A percentile compares a stretch with the other conserved stretches of the same genome.
Conservation (phyloP, 2,888 invertebrate species). For the Blastobasis adustella region DNA sequence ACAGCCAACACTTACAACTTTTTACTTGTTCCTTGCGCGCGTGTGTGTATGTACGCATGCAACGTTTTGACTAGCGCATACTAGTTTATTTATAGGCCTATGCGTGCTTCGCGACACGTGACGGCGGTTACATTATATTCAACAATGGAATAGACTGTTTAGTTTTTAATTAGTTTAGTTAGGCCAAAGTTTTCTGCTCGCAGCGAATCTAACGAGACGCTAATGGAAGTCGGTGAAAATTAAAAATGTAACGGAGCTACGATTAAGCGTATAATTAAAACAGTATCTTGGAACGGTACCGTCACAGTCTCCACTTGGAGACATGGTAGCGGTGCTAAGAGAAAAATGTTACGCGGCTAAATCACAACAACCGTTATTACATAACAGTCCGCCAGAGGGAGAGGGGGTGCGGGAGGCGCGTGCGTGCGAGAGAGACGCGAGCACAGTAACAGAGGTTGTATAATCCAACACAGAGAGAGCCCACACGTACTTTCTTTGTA, state of each 20-base stretch:
- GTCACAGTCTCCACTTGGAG: slow-evolving; percentile 20
- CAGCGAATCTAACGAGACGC: background rate
- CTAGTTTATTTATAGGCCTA: slow-evolving; percentile 55
- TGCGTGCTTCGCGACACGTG: slow-evolving; percentile 21
- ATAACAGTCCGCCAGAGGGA: slow-evolving; percentile 59
- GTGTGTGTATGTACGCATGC: slow-evolving; percentile 44
- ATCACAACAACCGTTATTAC: slow-evolving; percentile 71
- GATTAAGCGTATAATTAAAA: background rate
- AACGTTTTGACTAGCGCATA: slow-evolving; percentile 51
- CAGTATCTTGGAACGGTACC: background rate
- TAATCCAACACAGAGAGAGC: slow-evolving; percentile 71
- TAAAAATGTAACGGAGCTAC: too few relatives aligned
- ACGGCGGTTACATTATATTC: slow-evolving; percentile 7
- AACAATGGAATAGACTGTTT: background rate
- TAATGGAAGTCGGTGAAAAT: too few relatives aligned
- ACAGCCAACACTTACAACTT: slow-evolving; percentile 24
- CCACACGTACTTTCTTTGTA: slow-evolving; percentile 65
- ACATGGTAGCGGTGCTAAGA: slow-evolving; percentile 48
- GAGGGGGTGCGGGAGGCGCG: slow-evolving; percentile 26
- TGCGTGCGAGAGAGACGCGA: slow-evolving; percentile 43
- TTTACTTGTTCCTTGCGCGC: slow-evolving; percentile 21
- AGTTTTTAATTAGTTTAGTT: too few relatives aligned
- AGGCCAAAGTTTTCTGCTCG: too few relatives aligned
- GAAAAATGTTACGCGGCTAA: slow-evolving; percentile 68
- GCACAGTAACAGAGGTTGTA: slow-evolving; percentile 48